phyloP scores from a whole-genome alignment of 2,113 vertebrate species.

The Eptesicus fuscus region DNA sequence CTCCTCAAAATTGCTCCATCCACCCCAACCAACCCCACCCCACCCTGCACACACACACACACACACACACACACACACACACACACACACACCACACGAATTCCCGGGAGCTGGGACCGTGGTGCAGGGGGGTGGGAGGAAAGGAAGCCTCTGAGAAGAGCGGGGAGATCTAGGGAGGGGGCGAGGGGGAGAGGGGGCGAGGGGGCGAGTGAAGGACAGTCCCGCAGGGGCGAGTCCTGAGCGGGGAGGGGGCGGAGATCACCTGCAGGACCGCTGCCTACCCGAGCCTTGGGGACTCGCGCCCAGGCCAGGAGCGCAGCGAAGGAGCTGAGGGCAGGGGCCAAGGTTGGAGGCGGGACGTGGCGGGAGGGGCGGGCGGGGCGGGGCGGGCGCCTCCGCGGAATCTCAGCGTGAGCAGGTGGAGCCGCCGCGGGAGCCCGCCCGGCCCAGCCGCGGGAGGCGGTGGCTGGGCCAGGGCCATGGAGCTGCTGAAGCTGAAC shows the following conservation, averaged over 20 bases:
- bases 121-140: not conserved
- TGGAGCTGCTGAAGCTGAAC: conserved; percentile 71
- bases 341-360: not conserved
- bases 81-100: not conserved
- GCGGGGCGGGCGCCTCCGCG: not conserved
- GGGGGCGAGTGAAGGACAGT: not conserved
- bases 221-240: not conserved
- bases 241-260: not conserved
- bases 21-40: not conserved
- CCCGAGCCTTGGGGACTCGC: not conserved
- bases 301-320: not conserved
- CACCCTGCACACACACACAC: not conserved
- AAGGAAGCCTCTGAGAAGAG: not conserved
- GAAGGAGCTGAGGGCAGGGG: not conserved
- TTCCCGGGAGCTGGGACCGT: not conserved
- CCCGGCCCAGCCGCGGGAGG: not conserved
- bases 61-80: not conserved
- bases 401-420: not conserved
- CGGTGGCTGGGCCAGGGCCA: not conserved
- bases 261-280: not conserved
- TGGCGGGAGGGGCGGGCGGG: not conserved
- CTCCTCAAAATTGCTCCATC: not conserved
- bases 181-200: not conserved
- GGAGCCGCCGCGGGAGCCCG: conserved; percentile 6
- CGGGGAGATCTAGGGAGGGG: not conserved